Percentiles rank a stretch among this genome's conserved stretches.
phyloP scores from a whole-genome alignment of 2,888 invertebrate species.

The Anorthoa munda region DNA sequence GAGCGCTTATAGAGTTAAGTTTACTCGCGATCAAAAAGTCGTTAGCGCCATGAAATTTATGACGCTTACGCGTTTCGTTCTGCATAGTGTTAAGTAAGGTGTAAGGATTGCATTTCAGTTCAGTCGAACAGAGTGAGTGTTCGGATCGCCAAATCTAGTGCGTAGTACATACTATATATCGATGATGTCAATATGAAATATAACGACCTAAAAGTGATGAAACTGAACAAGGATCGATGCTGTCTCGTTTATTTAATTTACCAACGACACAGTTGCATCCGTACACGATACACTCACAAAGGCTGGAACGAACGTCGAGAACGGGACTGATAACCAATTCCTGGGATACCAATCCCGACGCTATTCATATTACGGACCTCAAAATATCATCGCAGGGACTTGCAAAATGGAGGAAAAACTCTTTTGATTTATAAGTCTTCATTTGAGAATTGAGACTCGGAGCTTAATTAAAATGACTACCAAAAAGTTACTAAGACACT shows the following conservation, averaged over 20 bases:
- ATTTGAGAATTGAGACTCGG: slow-evolving; percentile 63
- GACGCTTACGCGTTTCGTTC: too few species aligned
- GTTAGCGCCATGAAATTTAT: too few species aligned
- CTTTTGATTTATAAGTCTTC: slow-evolving; percentile 71
- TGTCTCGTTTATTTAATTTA: neutral
- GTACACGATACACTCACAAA: slow-evolving; percentile 11
- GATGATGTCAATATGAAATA: too few species aligned
- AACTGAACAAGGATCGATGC: too few species aligned
- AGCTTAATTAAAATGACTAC: slow-evolving; percentile 72
- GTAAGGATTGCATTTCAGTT: too few species aligned
- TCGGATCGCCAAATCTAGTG: too few species aligned
- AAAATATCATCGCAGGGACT: slow-evolving; percentile 36
- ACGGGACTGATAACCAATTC: slow-evolving; percentile 5
- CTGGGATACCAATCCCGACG: slow-evolving; percentile 5
- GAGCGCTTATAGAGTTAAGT: too few species aligned
- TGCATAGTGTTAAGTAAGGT: too few species aligned
- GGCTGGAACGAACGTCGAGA: neutral
- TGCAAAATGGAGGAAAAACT: slow-evolving; percentile 31
- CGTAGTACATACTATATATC: too few species aligned
- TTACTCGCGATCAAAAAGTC: too few species aligned
- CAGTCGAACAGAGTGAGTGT: too few species aligned
- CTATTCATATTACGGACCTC: slow-evolving; percentile 14
- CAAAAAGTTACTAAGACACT: slow-evolving; percentile 70
- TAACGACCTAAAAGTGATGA: too few species aligned
- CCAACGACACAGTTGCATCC: neutral